Conservation (phyloP, 2,113 vertebrate genomes). For the Ancistrus triradiatus region DNA sequence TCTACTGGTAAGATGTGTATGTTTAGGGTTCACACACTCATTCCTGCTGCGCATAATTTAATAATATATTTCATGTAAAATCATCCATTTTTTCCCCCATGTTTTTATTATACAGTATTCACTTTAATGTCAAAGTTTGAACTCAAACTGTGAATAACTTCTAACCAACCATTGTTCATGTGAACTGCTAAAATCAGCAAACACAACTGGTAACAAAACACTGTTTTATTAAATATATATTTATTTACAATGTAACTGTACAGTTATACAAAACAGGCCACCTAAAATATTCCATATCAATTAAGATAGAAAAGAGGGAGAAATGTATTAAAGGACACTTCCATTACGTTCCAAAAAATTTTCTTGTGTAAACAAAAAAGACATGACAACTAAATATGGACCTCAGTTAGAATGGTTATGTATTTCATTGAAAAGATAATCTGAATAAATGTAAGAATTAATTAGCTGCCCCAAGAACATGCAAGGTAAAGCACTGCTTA, state of each 20-base stretch:
- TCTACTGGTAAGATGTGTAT: too few species aligned
- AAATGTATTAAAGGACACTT: slow-evolving; percentile 56
- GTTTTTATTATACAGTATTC: too few species aligned
- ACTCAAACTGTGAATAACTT: too few species aligned
- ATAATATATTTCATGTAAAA: too few species aligned
- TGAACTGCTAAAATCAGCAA: too few species aligned
- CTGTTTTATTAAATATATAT: slow-evolving; percentile 89
- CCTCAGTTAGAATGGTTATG: neutral
- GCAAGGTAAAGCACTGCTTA: neutral
- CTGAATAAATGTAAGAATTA: neutral
- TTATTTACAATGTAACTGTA: slow-evolving; percentile 87
- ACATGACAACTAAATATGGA: neutral
- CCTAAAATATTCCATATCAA: slow-evolving; percentile 71
- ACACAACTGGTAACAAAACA: slow-evolving; percentile 48
- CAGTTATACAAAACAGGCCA: slow-evolving; percentile 82
- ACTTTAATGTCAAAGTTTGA: too few species aligned
- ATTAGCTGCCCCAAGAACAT: neutral
- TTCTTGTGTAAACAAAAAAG: neutral
- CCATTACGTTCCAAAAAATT: slow-evolving; percentile 11
- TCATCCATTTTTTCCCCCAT: too few species aligned
- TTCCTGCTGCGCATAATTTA: too few species aligned
- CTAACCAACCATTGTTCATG: too few species aligned
- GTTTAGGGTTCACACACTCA: too few species aligned
- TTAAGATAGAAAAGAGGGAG: slow-evolving; percentile 58
- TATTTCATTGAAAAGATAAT: neutral